phyloP scores from a whole-genome alignment of 2,797 vertebrate species.

The Psittacula echo region DNA sequence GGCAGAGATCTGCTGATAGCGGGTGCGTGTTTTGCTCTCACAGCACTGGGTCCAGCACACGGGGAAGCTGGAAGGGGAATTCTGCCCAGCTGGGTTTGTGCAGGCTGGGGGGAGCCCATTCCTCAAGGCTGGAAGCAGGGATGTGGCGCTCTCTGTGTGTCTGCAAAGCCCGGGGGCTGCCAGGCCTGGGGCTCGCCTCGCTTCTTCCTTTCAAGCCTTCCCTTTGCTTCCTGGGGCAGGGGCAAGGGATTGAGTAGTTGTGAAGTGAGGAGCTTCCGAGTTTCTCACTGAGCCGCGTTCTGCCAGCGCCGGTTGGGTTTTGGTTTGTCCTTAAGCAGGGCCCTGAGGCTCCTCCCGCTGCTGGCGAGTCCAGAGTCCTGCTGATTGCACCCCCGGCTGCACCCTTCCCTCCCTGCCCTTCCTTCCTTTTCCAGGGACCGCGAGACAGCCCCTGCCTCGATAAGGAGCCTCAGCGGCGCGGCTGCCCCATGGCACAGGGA shows the following conservation, averaged over 20 bases:
- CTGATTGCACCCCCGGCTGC: not conserved
- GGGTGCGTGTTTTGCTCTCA: not conserved
- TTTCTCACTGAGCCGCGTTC: fast-evolving
- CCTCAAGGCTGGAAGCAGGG: fast-evolving
- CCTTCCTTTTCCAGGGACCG: not conserved
- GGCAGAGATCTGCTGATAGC: slow-evolving; percentile 28
- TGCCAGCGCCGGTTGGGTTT: not conserved
- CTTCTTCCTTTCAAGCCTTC: not conserved
- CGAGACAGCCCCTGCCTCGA: not conserved
- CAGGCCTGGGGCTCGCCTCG: fast-evolving
- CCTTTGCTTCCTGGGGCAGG: not conserved
- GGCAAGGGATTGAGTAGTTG: not conserved
- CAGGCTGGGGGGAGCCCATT: not conserved
- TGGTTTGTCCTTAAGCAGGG: not conserved
- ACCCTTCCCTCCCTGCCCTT: not conserved
- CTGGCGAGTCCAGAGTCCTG: not conserved
- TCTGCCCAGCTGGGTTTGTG: fast-evolving
- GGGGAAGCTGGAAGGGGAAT: not conserved
- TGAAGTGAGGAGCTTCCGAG: not conserved
- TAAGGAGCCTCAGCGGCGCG: not conserved
- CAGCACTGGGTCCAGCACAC: not conserved
- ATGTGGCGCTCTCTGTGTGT: fast-evolving
- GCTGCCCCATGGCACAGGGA: fast-evolving
- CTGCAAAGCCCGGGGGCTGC: not conserved
- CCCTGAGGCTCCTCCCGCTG: not conserved